Evolutionary conservation across 2,113 vertebrate genomes (phyloP).

Genomic region (Pleuronectes platessa): DNA sequence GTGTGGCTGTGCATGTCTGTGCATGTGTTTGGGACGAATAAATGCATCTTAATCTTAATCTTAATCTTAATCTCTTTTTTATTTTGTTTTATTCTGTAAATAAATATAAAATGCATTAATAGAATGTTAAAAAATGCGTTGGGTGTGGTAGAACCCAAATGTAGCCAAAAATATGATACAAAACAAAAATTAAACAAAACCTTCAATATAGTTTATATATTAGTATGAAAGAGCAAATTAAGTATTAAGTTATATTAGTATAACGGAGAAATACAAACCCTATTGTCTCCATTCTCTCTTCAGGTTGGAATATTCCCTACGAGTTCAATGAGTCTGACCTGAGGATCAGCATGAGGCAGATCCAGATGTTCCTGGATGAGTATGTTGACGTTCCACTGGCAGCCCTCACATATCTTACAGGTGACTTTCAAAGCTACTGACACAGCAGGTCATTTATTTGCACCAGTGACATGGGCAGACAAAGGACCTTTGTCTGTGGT

Average conservation of each 20-base stretch:
- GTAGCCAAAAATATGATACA: too few species aligned
- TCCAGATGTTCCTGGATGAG: constrained; percentile 95
- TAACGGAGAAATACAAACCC: not conserved
- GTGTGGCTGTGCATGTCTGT: too few species aligned
- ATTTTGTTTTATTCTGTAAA: too few species aligned
- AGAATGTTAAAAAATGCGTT: too few species aligned
- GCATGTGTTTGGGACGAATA: too few species aligned
- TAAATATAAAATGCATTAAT: too few species aligned
- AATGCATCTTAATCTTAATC: too few species aligned
- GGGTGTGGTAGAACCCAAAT: too few species aligned
- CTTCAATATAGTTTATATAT: not conserved
- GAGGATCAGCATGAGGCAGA: constrained; percentile 91
- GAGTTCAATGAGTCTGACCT: constrained; percentile 96
- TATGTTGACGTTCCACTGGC: constrained; percentile 91
- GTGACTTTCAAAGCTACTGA: constrained; percentile 68
- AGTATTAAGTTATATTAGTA: too few species aligned
- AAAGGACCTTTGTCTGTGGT: too few species aligned
- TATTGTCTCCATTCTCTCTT: constrained; percentile 19
- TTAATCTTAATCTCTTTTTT: too few species aligned
- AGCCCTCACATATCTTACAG: constrained; percentile 92
- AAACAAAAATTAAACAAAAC: too few species aligned
- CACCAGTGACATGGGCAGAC: not conserved
- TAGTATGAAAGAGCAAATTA: not conserved
- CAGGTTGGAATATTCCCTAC: constrained; percentile 97
- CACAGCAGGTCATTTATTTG: not conserved